Conservation (phyloP, 2,888 invertebrate species). For the Tridacna gigas region DNA sequence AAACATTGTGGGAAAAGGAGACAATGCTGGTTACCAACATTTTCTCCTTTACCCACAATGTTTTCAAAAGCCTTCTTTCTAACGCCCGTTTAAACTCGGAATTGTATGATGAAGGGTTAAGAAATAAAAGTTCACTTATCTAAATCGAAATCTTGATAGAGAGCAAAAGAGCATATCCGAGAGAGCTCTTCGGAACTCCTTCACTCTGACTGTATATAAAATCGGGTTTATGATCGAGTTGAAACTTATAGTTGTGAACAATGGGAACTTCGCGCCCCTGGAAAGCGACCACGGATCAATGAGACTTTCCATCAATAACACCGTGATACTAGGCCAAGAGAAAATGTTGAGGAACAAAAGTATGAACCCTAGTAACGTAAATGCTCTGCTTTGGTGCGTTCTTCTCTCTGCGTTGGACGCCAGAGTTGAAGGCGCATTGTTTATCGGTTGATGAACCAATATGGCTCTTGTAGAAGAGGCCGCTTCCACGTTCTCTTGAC, state of each 20-base stretch:
- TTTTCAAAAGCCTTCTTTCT: background rate
- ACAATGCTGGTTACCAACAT: too few species aligned
- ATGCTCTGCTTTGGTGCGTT: slow-evolving; percentile 17
- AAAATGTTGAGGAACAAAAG: slow-evolving; percentile 17
- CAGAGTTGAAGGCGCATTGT: background rate
- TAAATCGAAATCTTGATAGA: background rate
- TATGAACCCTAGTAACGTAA: slow-evolving; percentile 19
- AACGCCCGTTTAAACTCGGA: background rate
- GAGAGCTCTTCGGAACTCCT: slow-evolving; percentile 12
- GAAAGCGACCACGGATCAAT: slow-evolving; percentile 9
- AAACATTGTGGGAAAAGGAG: too few species aligned
- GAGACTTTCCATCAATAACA: background rate
- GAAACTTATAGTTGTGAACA: slow-evolving; percentile 11
- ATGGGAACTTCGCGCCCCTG: slow-evolving; percentile 1
- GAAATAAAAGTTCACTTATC: background rate
- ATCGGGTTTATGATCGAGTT: slow-evolving; percentile 27
- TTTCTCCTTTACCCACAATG: background rate
- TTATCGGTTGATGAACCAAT: too few species aligned
- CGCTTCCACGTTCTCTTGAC: background rate
- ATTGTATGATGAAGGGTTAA: background rate
- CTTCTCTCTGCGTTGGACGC: background rate
- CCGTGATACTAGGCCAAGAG: slow-evolving; percentile 17
- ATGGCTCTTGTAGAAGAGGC: background rate
- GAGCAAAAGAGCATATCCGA: background rate
- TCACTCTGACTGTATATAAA: slow-evolving; percentile 14